phyloP scores from a whole-genome alignment of 2,113 vertebrate species.

The Chloroceryle aenea region DNA sequence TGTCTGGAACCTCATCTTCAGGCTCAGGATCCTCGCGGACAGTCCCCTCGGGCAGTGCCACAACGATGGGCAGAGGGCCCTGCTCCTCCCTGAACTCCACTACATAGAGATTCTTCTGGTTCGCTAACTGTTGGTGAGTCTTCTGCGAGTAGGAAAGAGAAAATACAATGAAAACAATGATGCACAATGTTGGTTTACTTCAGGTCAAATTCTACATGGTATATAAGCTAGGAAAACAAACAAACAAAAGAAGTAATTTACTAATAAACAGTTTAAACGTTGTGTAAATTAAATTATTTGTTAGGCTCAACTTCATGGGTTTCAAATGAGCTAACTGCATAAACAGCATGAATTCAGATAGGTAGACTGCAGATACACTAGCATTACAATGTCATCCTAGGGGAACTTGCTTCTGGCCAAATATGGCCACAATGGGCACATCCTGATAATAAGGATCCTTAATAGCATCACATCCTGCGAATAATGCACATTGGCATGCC shows the following conservation, averaged over 20 bases:
- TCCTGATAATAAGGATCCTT: not conserved
- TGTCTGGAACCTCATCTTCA: conserved; percentile 80
- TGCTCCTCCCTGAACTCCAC: conserved; percentile 88
- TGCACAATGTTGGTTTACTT: not conserved
- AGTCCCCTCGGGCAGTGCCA: conserved; percentile 78
- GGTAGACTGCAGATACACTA: not conserved
- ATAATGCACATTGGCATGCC: not conserved
- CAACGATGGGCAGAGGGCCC: conserved; percentile 86
- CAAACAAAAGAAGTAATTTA: not conserved
- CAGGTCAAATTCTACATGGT: not conserved
- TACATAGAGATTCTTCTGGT: conserved; percentile 87
- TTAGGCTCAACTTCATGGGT: not conserved
- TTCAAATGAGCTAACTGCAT: not conserved
- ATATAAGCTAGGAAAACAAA: not conserved
- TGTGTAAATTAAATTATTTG: not conserved
- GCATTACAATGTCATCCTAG: not conserved
- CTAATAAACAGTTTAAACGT: not conserved
- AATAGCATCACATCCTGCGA: not conserved
- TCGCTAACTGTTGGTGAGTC: conserved; percentile 86
- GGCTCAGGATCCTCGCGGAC: conserved; percentile 76
- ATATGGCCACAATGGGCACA: not conserved
- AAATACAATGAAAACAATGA: not conserved
- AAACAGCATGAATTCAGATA: not conserved
- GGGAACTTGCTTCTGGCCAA: not conserved
- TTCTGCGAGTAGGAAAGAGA: conserved; percentile 71